phyloP scores from a whole-genome alignment of 1,140 invertebrate species.

The Akabosia matsudoensis region DNA sequence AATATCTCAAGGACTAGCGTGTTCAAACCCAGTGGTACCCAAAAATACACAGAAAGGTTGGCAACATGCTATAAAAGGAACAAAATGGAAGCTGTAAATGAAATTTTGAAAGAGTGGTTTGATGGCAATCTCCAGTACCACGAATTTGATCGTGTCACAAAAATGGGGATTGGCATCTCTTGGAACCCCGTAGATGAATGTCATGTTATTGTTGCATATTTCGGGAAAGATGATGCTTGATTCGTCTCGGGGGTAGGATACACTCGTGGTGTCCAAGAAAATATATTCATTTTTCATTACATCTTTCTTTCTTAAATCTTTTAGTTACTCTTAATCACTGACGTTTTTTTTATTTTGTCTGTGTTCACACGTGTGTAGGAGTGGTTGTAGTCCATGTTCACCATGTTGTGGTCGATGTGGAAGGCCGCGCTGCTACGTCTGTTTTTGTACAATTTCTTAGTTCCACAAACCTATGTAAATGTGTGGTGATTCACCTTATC shows the following conservation, averaged over 20 bases:
- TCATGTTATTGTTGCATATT: background rate
- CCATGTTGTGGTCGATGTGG: background rate
- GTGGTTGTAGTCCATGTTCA: background rate
- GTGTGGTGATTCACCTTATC: background rate
- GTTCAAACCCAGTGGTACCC: background rate
- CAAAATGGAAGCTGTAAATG: slow-evolving; percentile 19
- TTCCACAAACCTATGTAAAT: background rate
- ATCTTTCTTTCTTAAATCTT: background rate
- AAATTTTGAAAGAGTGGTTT: slow-evolving; percentile 20
- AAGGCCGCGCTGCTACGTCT: background rate
- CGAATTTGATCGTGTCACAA: background rate
- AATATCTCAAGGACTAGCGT: background rate
- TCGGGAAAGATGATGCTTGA: background rate
- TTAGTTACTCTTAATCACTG: background rate
- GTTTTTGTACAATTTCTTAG: background rate
- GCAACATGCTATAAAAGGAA: slow-evolving; percentile 21
- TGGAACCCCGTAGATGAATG: background rate
- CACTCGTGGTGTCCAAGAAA: background rate
- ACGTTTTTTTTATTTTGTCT: background rate
- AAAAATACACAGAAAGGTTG: slow-evolving; percentile 29
- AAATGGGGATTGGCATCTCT: background rate
- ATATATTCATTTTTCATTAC: too few species aligned
- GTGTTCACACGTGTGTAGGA: background rate
- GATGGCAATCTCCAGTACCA: background rate
- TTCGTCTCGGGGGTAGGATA: background rate